These are phyloP conservation scores for Macropis europaea DNA, from an alignment of 2,888 invertebrate species.

Conservation along the genomic window DNA sequence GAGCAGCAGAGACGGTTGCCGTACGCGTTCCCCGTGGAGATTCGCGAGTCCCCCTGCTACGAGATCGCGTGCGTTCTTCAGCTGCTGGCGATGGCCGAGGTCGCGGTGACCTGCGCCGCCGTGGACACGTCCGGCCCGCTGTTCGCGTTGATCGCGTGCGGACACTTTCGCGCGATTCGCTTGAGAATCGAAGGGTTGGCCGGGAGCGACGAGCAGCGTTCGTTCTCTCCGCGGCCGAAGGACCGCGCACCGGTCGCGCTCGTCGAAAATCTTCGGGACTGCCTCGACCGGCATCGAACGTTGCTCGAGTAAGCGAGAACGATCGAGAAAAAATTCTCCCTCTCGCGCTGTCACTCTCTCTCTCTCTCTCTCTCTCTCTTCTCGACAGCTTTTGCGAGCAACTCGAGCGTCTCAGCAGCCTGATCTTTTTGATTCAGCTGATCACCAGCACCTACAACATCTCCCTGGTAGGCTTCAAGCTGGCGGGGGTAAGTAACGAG, in stretches of 20 bases:
- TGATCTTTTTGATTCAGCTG: conserved; percentile 55
- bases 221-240: too few relatives aligned
- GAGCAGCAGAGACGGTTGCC: conserved; percentile 42
- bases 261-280: conserved; percentile 8
- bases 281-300: conserved; percentile 44
- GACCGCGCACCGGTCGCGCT: too few relatives aligned
- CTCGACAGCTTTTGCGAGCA: conserved; percentile 46
- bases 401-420: conserved; percentile 49
- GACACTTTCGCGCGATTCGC: conserved; percentile 53
- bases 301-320: conserved; percentile 49
- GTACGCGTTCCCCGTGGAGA: conserved; percentile 45
- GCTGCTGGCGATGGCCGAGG: conserved; percentile 37
- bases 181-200: conserved; percentile 4
- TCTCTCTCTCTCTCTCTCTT: not conserved
- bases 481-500: conserved; percentile 57
- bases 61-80: conserved; percentile 54
- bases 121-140: conserved; percentile 58
- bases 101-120: conserved; percentile 49
- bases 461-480: conserved; percentile 61
- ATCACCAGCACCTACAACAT: conserved; percentile 61
- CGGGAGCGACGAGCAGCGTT: too few relatives aligned
- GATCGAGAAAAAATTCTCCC: too few relatives aligned
- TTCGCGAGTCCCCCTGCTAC: conserved; percentile 56
- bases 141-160: conserved; percentile 51
- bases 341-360: not conserved